Percentiles rank a stretch among this genome's conserved stretches.
Evolutionary conservation across 2,888 invertebrate species (phyloP).

Genomic region (Acleris sparsana): DNA sequence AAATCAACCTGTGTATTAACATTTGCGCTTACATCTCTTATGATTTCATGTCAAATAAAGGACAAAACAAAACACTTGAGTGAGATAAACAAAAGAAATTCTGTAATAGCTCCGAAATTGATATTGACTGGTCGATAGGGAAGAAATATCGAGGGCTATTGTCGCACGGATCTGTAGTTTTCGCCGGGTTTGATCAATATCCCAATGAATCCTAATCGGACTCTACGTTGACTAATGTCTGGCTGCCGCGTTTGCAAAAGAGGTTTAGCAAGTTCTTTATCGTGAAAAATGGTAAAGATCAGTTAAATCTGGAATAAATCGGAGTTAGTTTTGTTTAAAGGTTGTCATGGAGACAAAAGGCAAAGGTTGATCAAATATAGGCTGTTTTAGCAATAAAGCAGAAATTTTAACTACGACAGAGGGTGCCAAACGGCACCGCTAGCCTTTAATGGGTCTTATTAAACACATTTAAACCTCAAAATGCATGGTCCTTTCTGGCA

Average conservation of each 20-base stretch:
- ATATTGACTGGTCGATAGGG: slow-evolving; percentile 30
- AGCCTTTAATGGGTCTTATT: too few species aligned
- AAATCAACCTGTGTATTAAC: too few species aligned
- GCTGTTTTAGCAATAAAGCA: too few species aligned
- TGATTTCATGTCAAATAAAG: background rate
- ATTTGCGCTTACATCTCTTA: too few species aligned
- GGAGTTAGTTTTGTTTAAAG: background rate
- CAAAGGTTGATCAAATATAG: too few species aligned
- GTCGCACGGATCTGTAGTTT: slow-evolving; percentile 26
- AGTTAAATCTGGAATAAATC: background rate
- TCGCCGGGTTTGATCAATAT: slow-evolving; percentile 32
- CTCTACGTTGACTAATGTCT: slow-evolving; percentile 25
- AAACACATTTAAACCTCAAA: too few species aligned
- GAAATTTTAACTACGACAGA: too few species aligned
- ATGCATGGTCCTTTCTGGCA: too few species aligned
- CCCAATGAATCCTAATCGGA: slow-evolving; percentile 35
- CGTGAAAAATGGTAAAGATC: slow-evolving; percentile 18
- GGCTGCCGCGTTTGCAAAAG: slow-evolving; percentile 26
- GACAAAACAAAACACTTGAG: background rate
- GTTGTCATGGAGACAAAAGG: background rate
- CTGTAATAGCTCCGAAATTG: slow-evolving; percentile 18
- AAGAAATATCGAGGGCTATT: slow-evolving; percentile 32
- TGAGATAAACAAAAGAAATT: slow-evolving; percentile 2
- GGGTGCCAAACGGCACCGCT: too few species aligned
- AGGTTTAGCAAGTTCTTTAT: slow-evolving; percentile 21